Evolutionary conservation across 2,888 invertebrate genomes (phyloP).

Genomic region (Orthosia incerta): DNA sequence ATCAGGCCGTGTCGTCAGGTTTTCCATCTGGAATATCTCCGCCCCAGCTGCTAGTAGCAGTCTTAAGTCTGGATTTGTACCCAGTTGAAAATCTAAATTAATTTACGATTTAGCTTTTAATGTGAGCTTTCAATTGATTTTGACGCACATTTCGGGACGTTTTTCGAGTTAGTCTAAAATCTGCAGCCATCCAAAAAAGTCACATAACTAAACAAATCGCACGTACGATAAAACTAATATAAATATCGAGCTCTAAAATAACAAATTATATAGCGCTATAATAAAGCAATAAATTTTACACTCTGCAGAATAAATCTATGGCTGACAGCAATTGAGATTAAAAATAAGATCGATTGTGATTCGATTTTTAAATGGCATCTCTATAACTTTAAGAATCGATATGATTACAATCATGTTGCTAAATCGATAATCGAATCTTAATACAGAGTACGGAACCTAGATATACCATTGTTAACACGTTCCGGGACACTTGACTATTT

Average conservation of each 20-base stretch:
- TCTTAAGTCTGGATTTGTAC: no score
- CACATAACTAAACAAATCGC: no score
- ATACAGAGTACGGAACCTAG: not conserved
- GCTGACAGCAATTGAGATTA: conserved; percentile 60
- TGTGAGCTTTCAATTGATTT: not conserved
- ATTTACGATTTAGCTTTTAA: no score
- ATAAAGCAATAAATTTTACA: conserved; percentile 58
- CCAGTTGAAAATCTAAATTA: no score
- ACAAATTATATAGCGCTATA: conserved; percentile 48
- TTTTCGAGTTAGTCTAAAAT: not conserved
- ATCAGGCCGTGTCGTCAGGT: no score
- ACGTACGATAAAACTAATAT: conserved; percentile 35
- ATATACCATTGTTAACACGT: not conserved
- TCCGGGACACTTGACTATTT: no score
- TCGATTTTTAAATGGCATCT: conserved; percentile 56
- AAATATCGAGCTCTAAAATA: conserved; percentile 36
- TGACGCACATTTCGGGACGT: not conserved
- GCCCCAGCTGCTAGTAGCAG: no score
- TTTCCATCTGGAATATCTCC: no score
- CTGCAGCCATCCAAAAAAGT: not conserved
- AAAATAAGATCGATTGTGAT: conserved; percentile 61
- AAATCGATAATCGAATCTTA: conserved; percentile 55
- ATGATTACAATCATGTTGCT: conserved; percentile 51
- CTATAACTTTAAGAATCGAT: conserved; percentile 52
- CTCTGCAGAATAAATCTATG: conserved; percentile 55